Evolutionary conservation across 1,140 invertebrate species (phyloP), one percentile per base, ranked within the genome.

Genomic region (Bathynomus jamesi): DNA sequence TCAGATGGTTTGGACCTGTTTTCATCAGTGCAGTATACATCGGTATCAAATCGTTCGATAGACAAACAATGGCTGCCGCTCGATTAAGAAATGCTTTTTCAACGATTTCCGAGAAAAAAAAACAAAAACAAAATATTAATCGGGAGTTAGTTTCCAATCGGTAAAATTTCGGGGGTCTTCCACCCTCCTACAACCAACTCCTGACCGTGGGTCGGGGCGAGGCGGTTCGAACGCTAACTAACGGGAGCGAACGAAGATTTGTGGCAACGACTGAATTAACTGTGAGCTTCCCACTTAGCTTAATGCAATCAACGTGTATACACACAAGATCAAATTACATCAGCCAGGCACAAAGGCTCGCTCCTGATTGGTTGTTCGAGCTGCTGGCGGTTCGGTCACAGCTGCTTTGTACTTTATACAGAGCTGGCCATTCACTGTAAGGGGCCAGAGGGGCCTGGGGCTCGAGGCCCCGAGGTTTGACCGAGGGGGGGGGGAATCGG

Each of bases 321-420:
- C 69, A 75, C 73, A 75, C 69, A 75, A 69, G 73, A 75, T 75
- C 73, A 75, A 75, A 75, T 75, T 75, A 75, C 73, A 75, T 75
- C 73, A 75, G 70, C 73, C 73, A 71, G 73, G 69, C 69, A 75
- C 73, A 71, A 75, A 71, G 73, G 69, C 70, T 75, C 66, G 73
- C 73, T 71, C 65, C 69, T 74, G 72, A 74, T 74, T 74, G 72
- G 72, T 74, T 69, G 70, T 69, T 74, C 67, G 72, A 70, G 63
- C 67, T 66, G 72, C n/a, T n/a, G n/a, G n/a, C 68, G 69, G 61
- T 73, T 73, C 69, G 69, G 71, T 30, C 70, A 70, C 68, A 69
- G 66, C 70, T 74, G 69, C 68, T 74, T 74, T 70, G 68, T 60
- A 70, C 67, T 69, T 53, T 53, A 53, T 53, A 53, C 21, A 53